phyloP scores from a whole-genome alignment of 2,797 vertebrate species.

The Limnodromus scolopaceus region DNA sequence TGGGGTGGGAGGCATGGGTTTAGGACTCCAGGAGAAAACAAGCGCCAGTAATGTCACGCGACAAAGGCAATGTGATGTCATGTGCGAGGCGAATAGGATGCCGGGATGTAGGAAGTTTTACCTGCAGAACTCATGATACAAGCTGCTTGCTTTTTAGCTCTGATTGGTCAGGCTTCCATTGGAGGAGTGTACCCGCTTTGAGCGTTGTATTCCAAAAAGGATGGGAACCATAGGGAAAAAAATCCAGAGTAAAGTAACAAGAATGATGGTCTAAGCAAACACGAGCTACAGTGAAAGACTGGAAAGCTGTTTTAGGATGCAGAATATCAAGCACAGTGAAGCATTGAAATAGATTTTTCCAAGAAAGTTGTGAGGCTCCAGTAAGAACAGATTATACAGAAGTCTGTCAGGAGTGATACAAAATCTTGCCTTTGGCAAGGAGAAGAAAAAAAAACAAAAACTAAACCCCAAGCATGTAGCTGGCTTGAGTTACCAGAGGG shows the following conservation, averaged over 20 bases:
- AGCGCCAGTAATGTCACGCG: background rate
- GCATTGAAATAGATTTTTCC: background rate
- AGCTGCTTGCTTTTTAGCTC: background rate
- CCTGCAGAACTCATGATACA: background rate
- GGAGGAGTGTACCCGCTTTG: background rate
- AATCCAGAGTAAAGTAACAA: background rate
- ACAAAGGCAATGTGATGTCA: background rate
- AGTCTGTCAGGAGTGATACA: background rate
- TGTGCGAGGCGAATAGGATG: background rate
- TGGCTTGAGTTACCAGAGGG: background rate
- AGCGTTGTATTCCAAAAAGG: background rate
- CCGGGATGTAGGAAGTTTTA: background rate
- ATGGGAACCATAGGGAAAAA: background rate
- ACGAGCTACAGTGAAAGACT: rapidly evolving
- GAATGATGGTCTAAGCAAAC: background rate
- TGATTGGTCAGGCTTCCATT: background rate
- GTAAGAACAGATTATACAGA: background rate
- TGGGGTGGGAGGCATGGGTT: background rate
- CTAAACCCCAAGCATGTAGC: background rate
- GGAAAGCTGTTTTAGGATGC: background rate
- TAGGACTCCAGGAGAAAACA: background rate
- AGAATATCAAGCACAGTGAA: background rate
- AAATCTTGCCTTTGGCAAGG: background rate
- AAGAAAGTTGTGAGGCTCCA: background rate
- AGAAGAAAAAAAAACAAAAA: background rate